These are phyloP conservation scores for Hedya salicella DNA, from an alignment of 2,888 invertebrate species.

Conservation along the genomic window DNA sequence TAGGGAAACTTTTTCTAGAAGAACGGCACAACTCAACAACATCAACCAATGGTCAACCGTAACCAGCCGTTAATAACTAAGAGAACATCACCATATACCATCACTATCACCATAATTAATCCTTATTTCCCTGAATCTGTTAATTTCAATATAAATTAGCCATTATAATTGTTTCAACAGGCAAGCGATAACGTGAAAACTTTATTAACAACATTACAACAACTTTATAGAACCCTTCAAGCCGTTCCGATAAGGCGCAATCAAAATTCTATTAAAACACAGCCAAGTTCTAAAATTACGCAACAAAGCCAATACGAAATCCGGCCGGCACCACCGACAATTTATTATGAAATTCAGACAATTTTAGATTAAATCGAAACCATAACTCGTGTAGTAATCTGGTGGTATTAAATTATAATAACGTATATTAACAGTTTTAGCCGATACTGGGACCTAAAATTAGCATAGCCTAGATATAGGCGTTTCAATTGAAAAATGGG, in stretches of 20 bases:
- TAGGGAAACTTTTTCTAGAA: no score
- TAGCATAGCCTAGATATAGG: conserved; percentile 43
- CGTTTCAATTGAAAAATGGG: no score
- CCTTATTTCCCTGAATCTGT: neutral
- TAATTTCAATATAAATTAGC: neutral
- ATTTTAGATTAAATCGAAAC: conserved; percentile 39
- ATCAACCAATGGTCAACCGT: no score
- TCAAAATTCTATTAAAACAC: conserved; percentile 29
- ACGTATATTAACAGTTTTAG: conserved; percentile 46
- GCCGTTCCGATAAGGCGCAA: conserved; percentile 19
- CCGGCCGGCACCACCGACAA: conserved; percentile 23
- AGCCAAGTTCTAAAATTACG: conserved; percentile 27
- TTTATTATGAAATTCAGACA: conserved; percentile 42
- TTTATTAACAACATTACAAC: conserved; percentile 10
- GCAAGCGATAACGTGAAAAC: conserved; percentile 19
- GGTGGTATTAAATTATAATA: conserved; percentile 50
- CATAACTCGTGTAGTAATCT: conserved; percentile 45
- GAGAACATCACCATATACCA: no score
- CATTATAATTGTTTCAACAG: conserved; percentile 18
- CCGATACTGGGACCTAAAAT: conserved; percentile 35
- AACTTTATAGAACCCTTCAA: conserved; percentile 2
- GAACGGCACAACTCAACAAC: no score
- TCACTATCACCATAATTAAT: no score
- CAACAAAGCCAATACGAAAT: conserved; percentile 19
- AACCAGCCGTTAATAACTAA: no score